Percentiles rank a stretch among this genome's conserved stretches.
Evolutionary conservation across 64 coral and sea anemone genomes (phyloP).

Genomic region (Acropora tenuis): DNA sequence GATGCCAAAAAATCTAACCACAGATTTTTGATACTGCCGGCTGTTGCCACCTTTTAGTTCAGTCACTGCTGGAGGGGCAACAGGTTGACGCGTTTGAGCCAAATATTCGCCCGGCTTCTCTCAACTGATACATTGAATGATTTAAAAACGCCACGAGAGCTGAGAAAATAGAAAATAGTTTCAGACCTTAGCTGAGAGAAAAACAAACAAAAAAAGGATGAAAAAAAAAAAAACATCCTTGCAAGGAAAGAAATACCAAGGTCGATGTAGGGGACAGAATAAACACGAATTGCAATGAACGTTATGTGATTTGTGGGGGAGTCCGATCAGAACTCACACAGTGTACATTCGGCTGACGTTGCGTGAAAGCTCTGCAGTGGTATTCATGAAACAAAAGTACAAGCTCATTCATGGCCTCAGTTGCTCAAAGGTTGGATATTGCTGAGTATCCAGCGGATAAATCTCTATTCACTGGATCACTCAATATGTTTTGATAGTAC

Average conservation of each 20-base stretch:
- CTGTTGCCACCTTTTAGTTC: too few relatives aligned
- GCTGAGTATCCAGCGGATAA: too few relatives aligned
- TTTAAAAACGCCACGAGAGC: not conserved
- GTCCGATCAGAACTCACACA: not conserved
- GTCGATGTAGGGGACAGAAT: slow-evolving; percentile 7
- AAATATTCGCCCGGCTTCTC: too few relatives aligned
- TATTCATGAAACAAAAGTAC: not conserved
- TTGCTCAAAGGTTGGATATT: too few relatives aligned
- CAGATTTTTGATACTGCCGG: too few relatives aligned
- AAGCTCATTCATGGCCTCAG: not conserved
- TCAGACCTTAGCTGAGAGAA: not conserved
- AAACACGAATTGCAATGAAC: slow-evolving; percentile 10
- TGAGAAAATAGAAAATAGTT: not conserved
- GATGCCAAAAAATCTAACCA: not conserved
- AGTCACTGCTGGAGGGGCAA: too few relatives aligned
- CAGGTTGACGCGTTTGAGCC: too few relatives aligned
- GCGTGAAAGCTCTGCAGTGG: not conserved
- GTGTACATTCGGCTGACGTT: not conserved
- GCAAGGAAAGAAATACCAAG: not conserved
- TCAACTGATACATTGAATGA: too few relatives aligned
- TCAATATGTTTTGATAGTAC: too few relatives aligned
- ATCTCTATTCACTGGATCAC: too few relatives aligned
- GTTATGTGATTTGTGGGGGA: not conserved
- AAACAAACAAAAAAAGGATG: not conserved
- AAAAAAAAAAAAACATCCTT: not conserved